Percentiles rank a stretch among this genome's conserved stretches.
Evolutionary conservation across 1,140 invertebrate genomes (phyloP).

Genomic region (Drosophila santomea): DNA sequence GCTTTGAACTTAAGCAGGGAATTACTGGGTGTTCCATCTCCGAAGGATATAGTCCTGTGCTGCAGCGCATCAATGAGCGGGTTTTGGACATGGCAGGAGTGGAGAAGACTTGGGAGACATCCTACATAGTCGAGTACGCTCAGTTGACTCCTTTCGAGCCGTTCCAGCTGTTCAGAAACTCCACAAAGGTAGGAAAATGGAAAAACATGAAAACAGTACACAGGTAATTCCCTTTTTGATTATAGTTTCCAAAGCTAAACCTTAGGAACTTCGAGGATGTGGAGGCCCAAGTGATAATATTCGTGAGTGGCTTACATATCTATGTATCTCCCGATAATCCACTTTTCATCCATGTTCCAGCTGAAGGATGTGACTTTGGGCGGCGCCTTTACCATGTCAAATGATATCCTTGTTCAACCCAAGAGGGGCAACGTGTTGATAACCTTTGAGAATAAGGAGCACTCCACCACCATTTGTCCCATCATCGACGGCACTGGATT

Average conservation of each 20-base stretch:
- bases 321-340: not conserved
- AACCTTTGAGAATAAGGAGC: constrained; percentile 6
- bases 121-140: constrained; percentile 31
- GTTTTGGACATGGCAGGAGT: constrained; percentile 45
- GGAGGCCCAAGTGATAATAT: constrained; percentile 35
- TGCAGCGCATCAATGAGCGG: not conserved
- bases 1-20: not conserved
- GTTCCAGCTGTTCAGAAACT: not conserved
- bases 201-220: too few relatives aligned
- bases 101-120: not conserved
- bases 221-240: too few relatives aligned
- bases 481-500: constrained; percentile 41
- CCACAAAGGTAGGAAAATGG: not conserved
- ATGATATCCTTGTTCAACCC: constrained; percentile 14
- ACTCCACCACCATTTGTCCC: constrained; percentile 45
- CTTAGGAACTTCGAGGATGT: constrained; percentile 1
- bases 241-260: constrained; percentile 21
- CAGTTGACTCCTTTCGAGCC: constrained; percentile 14
- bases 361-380: constrained; percentile 41
- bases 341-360: not conserved
- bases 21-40: constrained; percentile 41
- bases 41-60: constrained; percentile 19
- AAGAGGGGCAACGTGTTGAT: constrained; percentile 43
- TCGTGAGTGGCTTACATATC: constrained; percentile 25
- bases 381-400: constrained; percentile 26